Conservation (phyloP, 2,797 vertebrate genomes). For the Ispidina picta region DNA sequence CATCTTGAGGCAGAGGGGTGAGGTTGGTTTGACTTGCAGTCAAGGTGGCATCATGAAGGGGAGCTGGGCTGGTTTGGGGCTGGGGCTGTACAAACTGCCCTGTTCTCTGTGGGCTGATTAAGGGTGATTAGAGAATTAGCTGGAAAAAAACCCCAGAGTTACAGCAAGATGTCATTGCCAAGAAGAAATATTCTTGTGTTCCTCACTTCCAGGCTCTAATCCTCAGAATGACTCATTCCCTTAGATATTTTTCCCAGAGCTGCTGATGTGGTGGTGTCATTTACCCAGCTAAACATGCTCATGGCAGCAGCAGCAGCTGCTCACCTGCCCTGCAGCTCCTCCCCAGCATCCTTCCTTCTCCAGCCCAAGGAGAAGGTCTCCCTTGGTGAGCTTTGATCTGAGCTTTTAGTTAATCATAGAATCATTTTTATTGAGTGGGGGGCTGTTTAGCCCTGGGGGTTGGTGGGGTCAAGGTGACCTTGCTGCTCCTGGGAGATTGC, state of each 20-base stretch:
- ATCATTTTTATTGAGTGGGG: too few species aligned
- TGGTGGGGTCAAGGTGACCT: too few species aligned
- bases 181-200: not conserved
- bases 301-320: not conserved
- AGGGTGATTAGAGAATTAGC: not conserved
- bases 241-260: not conserved
- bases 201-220: slow-evolving; percentile 1
- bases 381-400: not conserved
- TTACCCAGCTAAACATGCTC: not conserved
- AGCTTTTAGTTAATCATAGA: not conserved
- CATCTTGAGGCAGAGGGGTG: slow-evolving; percentile 1
- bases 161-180: not conserved
- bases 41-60: not conserved
- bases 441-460: too few species aligned
- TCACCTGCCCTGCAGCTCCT: not conserved
- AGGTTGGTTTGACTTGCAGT: not conserved
- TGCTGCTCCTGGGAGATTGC: too few species aligned
- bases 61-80: not conserved
- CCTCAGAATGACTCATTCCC: slow-evolving; percentile 8
- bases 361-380: not conserved
- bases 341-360: rapidly evolving
- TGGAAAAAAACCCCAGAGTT: not conserved
- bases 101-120: not conserved
- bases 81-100: not conserved
- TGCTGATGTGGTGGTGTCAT: not conserved